Evolutionary conservation across 2,113 vertebrate species (phyloP).

Genomic region (Gobiocypris rarus): DNA sequence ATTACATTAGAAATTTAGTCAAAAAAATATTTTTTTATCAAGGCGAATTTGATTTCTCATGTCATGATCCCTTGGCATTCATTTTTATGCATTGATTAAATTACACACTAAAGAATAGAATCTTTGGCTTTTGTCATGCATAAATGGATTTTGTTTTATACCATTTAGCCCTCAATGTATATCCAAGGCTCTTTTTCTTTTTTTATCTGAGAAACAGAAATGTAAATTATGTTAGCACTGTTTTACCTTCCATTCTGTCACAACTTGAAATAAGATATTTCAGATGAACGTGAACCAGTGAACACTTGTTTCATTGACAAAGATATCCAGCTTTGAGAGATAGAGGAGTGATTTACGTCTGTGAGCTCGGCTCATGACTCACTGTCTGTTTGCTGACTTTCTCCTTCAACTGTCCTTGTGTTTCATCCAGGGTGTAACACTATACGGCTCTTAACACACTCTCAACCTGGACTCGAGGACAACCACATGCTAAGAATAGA

Average conservation of each 20-base stretch:
- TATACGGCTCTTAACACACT: conserved; percentile 74
- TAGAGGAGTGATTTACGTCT: conserved; percentile 67
- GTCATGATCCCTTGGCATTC: neutral
- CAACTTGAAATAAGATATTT: conserved; percentile 57
- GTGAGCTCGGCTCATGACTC: conserved; percentile 73
- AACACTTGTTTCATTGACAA: conserved; percentile 73
- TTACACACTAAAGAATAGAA: conserved; percentile 4
- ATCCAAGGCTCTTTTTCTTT: neutral
- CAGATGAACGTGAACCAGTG: conserved; percentile 48
- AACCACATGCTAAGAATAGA: conserved; percentile 58
- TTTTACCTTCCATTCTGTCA: conserved; percentile 47
- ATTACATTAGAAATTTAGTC: no score
- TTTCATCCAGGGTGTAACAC: conserved; percentile 74
- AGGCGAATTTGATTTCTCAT: no score
- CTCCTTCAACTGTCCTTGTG: conserved; percentile 73
- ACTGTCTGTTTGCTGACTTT: conserved; percentile 68
- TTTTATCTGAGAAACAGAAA: conserved; percentile 1
- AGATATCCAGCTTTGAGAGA: conserved; percentile 69
- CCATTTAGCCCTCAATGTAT: neutral
- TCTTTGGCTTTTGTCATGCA: neutral
- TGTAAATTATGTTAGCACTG: conserved; percentile 28
- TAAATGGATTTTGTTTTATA: conserved; percentile 8
- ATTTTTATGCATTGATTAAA: neutral
- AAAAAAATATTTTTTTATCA: no score
- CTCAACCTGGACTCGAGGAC: conserved; percentile 73